Evolutionary conservation across 2,888 invertebrate genomes (phyloP), one percentile per base, ranked within the genome.

Genomic region (Tribolium freemani): DNA sequence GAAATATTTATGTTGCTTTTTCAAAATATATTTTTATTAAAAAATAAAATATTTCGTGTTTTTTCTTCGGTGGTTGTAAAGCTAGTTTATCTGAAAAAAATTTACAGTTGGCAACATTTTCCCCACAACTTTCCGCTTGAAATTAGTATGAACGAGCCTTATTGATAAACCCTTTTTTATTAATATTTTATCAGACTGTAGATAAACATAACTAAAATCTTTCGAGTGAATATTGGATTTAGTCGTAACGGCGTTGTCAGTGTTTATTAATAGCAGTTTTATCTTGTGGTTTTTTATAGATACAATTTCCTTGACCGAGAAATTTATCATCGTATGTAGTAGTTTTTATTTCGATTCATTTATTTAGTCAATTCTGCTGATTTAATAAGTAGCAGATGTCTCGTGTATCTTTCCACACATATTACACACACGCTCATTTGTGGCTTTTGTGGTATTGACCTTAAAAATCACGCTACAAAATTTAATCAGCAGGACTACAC

Each of bases 241-340:
- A 6, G 38, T 38, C 38, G n/a, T 38, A 38, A 38, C 38, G 38
- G 8, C 31, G 4, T 11, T 13, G 57, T 13, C 54, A 1, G 1
- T 8, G 38, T 44, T 13, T 57, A 44, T 57, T 44, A 57, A 57
- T 57, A 57, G 44, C 20, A 57, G 3, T 6, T 8, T 57, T 57
- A 57, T 57, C 57, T 13, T 4, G 8, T 16, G 31, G 13, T 57
- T 16, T 31, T 63, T 26, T 48, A 26, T 51, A 38, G 50, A 51
- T 63, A 51, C 13, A 9, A 16, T 63, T 63, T 63, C 63, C 48
- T 63, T 63, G 63, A 63, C 63, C 63, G 31, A 63, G 63, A 63
- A 63, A 63, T 48, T 48, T 26, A 38, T 38, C 38, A 60, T 60
- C 46, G 26, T 21, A 21, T 21, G 20, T 30, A 20, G 16, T 10